These are phyloP conservation scores for Petrophora chlorosata DNA, from an alignment of 2,888 invertebrate species.

Conservation along the genomic window DNA sequence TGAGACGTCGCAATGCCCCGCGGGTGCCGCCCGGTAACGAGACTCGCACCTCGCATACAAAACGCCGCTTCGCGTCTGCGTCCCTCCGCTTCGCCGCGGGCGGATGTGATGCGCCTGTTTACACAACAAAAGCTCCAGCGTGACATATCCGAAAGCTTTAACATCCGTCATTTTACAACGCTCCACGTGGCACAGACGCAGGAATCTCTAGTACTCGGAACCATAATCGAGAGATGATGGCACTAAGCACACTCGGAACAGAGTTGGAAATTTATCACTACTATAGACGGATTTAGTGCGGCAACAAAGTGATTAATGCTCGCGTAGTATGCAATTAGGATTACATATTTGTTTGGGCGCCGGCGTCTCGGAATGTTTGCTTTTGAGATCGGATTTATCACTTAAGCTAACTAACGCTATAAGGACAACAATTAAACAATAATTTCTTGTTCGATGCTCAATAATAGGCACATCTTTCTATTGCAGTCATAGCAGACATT, in stretches of 20 bases:
- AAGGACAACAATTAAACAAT: background rate
- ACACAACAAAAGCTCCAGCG: constrained; percentile 40
- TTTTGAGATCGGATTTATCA: constrained; percentile 11
- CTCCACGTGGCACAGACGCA: background rate
- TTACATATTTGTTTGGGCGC: constrained; percentile 20
- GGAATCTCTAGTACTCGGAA: constrained; percentile 17
- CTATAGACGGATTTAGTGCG: constrained; percentile 47
- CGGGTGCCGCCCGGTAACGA: constrained; percentile 64
- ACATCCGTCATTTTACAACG: constrained; percentile 17
- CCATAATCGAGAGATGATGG: constrained; percentile 35
- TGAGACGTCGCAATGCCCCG: constrained; percentile 67
- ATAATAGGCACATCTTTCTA: no score
- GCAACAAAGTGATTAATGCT: constrained; percentile 44
- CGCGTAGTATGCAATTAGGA: constrained; percentile 26
- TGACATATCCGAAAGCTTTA: constrained; percentile 14
- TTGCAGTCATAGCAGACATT: no score
- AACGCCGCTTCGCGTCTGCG: constrained; percentile 33
- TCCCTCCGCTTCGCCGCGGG: constrained; percentile 30
- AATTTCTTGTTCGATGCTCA: no score
- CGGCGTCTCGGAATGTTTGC: constrained; percentile 14
- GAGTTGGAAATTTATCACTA: constrained; percentile 42
- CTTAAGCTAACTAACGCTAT: background rate
- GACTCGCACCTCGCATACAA: constrained; percentile 67
- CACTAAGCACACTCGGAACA: constrained; percentile 33
- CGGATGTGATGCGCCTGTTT: constrained; percentile 41